Percentiles rank a stretch among this genome's conserved stretches.
Evolutionary conservation across 2,113 vertebrate species (phyloP).

Genomic region (Andinoacara biseriatus): DNA sequence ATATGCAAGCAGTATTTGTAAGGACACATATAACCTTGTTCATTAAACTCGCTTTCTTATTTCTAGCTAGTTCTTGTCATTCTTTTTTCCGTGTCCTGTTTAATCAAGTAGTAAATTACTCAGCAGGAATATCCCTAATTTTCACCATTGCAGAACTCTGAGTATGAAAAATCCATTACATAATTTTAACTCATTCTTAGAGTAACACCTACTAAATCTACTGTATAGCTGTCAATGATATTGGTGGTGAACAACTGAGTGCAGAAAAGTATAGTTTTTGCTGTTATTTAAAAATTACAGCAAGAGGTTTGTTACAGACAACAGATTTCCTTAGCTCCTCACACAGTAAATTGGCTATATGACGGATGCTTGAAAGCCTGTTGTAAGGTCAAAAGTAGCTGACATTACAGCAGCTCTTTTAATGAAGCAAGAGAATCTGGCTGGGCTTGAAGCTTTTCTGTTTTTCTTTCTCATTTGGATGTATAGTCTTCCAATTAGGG

Average conservation of each 20-base stretch:
- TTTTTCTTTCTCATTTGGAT: not conserved
- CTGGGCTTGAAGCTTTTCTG: not conserved
- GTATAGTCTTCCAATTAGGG: not conserved
- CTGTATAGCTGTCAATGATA: not conserved
- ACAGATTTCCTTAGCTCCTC: not conserved
- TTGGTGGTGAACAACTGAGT: not conserved
- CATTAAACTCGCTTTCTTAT: too few relatives aligned
- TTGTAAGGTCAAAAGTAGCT: not conserved
- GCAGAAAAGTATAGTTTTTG: not conserved
- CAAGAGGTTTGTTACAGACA: not conserved
- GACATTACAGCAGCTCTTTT: constrained; percentile 3
- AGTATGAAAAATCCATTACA: too few relatives aligned
- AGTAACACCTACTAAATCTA: fast-evolving
- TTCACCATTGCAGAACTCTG: too few relatives aligned
- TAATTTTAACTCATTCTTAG: too few relatives aligned
- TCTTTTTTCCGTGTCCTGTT: too few relatives aligned
- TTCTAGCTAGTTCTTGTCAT: too few relatives aligned
- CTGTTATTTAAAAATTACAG: not conserved
- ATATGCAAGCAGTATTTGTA: too few relatives aligned
- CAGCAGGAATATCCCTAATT: too few relatives aligned
- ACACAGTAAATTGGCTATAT: not conserved
- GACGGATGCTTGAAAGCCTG: not conserved
- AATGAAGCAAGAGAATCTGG: not conserved
- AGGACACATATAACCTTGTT: too few relatives aligned
- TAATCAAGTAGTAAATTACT: too few relatives aligned